These are phyloP conservation scores for Tinea trinotella DNA, from an alignment of 2,888 invertebrate species.

Conservation along the genomic window DNA sequence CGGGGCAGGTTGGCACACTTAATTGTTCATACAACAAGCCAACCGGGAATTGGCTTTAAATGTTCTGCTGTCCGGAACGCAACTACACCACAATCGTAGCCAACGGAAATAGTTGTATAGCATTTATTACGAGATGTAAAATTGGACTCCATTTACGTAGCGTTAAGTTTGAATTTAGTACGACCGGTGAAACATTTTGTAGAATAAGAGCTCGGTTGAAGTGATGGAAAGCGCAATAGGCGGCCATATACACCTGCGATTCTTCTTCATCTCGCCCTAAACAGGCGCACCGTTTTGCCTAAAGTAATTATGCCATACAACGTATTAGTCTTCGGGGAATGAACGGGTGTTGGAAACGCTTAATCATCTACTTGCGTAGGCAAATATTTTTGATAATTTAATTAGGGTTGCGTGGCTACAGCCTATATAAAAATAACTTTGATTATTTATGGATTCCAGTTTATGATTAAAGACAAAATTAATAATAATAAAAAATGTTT, in stretches of 20 bases:
- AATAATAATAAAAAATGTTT: no score
- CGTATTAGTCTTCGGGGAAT: conserved; percentile 68
- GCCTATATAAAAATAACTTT: background rate
- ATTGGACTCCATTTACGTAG: conserved; percentile 42
- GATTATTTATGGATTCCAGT: no score
- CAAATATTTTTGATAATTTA: conserved; percentile 66
- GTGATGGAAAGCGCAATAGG: conserved; percentile 63
- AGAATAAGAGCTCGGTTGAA: conserved; percentile 26
- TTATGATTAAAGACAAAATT: no score
- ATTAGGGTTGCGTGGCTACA: conserved; percentile 29
- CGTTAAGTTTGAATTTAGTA: conserved; percentile 39
- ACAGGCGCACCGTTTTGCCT: conserved; percentile 60
- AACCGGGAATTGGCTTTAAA: conserved; percentile 65
- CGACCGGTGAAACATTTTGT: background rate
- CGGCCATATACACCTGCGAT: conserved; percentile 67
- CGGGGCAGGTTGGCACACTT: conserved; percentile 56
- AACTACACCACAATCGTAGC: conserved; percentile 52
- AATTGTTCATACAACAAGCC: conserved; percentile 70
- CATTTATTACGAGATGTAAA: conserved; percentile 35
- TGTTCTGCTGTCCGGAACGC: conserved; percentile 56
- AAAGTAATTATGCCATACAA: conserved; percentile 68
- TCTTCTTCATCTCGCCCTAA: conserved; percentile 69
- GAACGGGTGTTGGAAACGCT: conserved; percentile 63
- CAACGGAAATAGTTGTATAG: conserved; percentile 39
- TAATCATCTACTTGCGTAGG: conserved; percentile 67